These are phyloP conservation scores for Parazoanthus swiftii DNA, from an alignment of 92 coral and sea anemone genomes.

Conservation along the genomic window DNA sequence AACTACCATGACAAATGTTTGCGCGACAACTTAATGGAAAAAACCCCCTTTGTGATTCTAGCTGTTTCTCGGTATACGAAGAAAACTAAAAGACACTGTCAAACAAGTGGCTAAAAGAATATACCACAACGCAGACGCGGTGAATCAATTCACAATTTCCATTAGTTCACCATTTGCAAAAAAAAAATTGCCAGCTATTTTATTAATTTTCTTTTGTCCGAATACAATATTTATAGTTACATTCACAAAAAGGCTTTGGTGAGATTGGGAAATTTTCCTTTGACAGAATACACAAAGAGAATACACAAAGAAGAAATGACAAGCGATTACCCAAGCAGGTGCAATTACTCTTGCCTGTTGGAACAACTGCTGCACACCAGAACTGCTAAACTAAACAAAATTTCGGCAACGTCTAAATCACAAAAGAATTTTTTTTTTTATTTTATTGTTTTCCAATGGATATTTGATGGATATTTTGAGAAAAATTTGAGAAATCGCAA, in stretches of 20 bases:
- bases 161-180: background rate
- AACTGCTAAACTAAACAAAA: background rate
- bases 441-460: background rate
- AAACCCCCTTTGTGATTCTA: background rate
- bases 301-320: background rate
- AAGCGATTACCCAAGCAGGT: background rate
- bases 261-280: background rate
- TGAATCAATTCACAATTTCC: background rate
- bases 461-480: background rate
- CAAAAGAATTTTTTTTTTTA: background rate
- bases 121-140: background rate
- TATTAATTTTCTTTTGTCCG: background rate
- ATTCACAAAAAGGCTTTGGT: background rate
- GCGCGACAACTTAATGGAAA: background rate
- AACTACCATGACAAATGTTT: background rate
- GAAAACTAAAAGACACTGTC: background rate
- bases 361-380: background rate
- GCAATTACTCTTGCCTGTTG: background rate
- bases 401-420: background rate
- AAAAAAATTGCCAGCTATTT: background rate
- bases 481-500: background rate
- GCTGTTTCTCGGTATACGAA: background rate
- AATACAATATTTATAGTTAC: constrained; percentile 2
- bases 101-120: too few relatives aligned
- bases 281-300: background rate